Evolutionary conservation across 2,888 invertebrate genomes (phyloP), one percentile per base, ranked within the genome.

Genomic region (Barypeithes pellucidus): DNA sequence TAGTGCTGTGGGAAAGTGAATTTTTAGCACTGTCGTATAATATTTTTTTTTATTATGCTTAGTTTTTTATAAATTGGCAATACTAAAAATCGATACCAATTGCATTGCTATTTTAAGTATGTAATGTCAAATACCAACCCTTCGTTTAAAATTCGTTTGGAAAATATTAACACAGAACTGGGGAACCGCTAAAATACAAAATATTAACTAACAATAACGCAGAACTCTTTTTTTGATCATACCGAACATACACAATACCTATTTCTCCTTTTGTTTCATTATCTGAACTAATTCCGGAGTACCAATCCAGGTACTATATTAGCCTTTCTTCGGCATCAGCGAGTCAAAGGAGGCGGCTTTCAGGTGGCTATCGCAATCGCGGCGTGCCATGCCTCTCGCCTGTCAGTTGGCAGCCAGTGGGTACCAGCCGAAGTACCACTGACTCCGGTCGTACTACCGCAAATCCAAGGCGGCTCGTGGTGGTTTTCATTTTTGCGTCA

Each of bases 351-450:
- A 74, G 74, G 70, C 74, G 71, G 71, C 71, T 66, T 47, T 74
- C 63, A 74, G 74, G 74, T 74, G 74, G 67, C 71, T 74, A 74
- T 74, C 73, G 73, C 63, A 61, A 69, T 69, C 60, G 69, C 60
- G 66, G 61, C 61, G 67, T 70, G 66, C 74, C 70, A 67, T 66
- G 71, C 60, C 68, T 71, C 71, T 70, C 73, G 74, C 71, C 61
- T 74, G 74, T 74, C 74, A 74, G 74, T 74, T 67, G 71, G 70
- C 66, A 68, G 72, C 72, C 72, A 67, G 67, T 67, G 12, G 66
- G 69, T 73, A 73, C 69, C 47, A 29, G 65, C 67, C 59, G 54
- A 52, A 54, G 54, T 43, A 61, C 57, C 70, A 65, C 59, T 36
- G 62, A 43, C 12, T 29, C 24, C 47, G 43, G 43, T 59, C 18